A percentile compares a stretch with the other conserved stretches of the same genome.
Conservation (phyloP, 2,797 vertebrate genomes). For the Numenius phaeopus region DNA sequence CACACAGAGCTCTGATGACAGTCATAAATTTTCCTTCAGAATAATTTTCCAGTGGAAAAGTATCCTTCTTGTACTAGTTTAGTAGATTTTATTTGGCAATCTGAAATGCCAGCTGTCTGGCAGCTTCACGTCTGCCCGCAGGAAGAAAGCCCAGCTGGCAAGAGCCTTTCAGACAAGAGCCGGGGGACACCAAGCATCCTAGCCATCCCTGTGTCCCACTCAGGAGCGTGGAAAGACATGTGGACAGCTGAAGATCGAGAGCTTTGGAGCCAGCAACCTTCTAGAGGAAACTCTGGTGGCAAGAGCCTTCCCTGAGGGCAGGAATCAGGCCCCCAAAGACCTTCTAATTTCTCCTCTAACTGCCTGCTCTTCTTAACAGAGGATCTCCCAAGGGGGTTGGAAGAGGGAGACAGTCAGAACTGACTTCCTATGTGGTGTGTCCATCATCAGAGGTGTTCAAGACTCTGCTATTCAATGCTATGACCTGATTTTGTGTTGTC, state of each 20-base stretch:
- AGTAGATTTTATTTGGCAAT: neutral
- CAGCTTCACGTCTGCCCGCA: neutral
- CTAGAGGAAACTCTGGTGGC: neutral
- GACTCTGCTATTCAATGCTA: neutral
- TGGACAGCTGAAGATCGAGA: neutral
- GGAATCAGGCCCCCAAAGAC: neutral
- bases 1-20: neutral
- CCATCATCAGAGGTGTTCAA: neutral
- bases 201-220: neutral
- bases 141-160: neutral
- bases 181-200: rapidly evolving
- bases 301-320: neutral
- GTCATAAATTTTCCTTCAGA: neutral
- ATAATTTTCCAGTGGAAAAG: neutral
- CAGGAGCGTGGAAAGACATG: neutral
- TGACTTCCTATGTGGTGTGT: neutral
- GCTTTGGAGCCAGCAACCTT: neutral
- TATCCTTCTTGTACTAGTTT: neutral
- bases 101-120: neutral
- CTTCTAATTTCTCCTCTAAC: neutral
- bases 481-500: neutral
- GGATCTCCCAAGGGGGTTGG: neutral
- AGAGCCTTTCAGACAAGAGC: neutral
- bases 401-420: neutral
- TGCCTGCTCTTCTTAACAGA: neutral